Evolutionary conservation across 2,113 vertebrate genomes (phyloP).

Genomic region (Dipodomys stephensi): DNA sequence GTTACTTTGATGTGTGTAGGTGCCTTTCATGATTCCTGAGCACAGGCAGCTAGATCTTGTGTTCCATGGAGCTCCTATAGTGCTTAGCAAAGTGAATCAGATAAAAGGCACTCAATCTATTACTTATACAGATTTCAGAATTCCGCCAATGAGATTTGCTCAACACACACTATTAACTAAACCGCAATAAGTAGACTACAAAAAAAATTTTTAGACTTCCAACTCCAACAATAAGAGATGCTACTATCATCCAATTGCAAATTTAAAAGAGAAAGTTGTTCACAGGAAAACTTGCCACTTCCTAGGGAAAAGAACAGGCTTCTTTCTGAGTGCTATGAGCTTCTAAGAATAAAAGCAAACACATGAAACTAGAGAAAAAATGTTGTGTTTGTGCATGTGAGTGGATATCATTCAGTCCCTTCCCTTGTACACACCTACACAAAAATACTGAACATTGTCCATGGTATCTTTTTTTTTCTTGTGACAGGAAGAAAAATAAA

Average conservation of each 20-base stretch:
- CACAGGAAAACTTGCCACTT: background rate
- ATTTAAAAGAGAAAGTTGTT: background rate
- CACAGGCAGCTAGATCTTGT: background rate
- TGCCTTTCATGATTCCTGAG: background rate
- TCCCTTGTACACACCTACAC: background rate
- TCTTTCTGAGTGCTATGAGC: background rate
- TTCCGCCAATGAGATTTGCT: background rate
- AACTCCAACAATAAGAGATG: background rate
- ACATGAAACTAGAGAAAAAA: background rate
- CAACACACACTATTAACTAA: background rate
- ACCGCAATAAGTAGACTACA: background rate
- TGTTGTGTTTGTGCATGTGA: accelerated
- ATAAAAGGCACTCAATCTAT: background rate
- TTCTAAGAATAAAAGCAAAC: background rate
- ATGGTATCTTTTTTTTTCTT: background rate
- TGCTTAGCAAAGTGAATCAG: background rate
- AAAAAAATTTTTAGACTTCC: background rate
- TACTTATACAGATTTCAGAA: background rate
- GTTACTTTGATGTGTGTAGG: background rate
- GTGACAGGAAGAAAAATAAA: background rate
- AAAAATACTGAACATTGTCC: background rate
- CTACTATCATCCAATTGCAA: background rate
- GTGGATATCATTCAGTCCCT: background rate
- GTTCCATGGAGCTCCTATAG: background rate
- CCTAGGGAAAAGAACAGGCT: background rate